Base-by-base conservation (phyloP, 1,140 invertebrate genomes). In the Littorina saxatilis region DNA sequence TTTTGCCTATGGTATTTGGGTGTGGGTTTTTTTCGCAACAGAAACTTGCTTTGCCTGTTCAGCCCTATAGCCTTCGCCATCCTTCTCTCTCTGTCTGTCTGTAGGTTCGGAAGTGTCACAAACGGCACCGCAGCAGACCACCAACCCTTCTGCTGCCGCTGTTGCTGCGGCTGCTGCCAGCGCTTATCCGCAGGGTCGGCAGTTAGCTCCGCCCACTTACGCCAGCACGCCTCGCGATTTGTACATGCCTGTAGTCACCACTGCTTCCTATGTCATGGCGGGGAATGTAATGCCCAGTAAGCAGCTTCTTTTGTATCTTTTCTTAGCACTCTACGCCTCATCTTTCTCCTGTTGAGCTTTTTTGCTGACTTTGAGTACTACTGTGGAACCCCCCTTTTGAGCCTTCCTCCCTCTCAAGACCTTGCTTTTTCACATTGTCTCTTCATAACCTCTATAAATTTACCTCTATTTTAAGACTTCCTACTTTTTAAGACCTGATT, bases 211-310 rank as follows among this genome's bases (percentile, higher is more conserved):
- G 43, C 80, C 77, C 66, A 72, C 83, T 78, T 74, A 82, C 47
- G 66, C 84, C 75, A 86, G 83, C 79, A 83, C 73, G 66, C 63
- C 82, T 74, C 84, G 58, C 39, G 81, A 50, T 82, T 73, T 81
- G 75, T 80, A 61, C 43, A 79, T 86, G 76, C 86, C 86, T 82
- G 81, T 86, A 76, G 83, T 86, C n/a, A 83, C 84, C 43, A 87
- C 81, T 84, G 85, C 86, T 80, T 86, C 83, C 37, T 87, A 87
- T 83, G 86, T 86, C 47, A 78, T 87, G 47, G 76, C 83, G 55
- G 86, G 86, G 63, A 86, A 87, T 82, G 81, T 87, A 66, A 40
- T 83, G 61, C 83, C 78, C 78, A 83, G 82, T 83, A 83, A 83
- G 82, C 50, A 1, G 70, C 70, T 73, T 52, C 17, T 20, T 73